Evolutionary conservation across 2,888 invertebrate species (phyloP).

Genomic region (Mythimna impura): DNA sequence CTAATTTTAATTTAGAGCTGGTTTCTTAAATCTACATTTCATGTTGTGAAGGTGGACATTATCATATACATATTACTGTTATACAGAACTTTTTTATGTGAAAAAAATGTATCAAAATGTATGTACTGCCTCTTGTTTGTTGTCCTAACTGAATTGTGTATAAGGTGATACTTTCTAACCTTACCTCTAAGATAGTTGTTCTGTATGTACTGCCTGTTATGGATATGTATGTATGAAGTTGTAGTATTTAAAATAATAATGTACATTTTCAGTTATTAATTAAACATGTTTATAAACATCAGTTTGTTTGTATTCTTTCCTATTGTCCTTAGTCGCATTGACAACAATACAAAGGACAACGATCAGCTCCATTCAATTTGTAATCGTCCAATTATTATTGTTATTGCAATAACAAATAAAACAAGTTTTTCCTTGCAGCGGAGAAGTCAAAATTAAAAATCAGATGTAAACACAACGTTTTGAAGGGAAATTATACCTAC

Average conservation of each 20-base stretch:
- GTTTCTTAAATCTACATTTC: slow-evolving; percentile 12
- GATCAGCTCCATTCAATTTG: not conserved
- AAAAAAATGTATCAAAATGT: slow-evolving; percentile 43
- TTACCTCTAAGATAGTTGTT: slow-evolving; percentile 56
- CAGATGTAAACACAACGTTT: not conserved
- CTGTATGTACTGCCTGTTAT: slow-evolving; percentile 78
- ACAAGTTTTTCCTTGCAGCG: not conserved
- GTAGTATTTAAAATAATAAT: slow-evolving; percentile 85
- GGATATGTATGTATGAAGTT: slow-evolving; percentile 80
- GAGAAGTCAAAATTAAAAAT: not conserved
- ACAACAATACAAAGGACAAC: not conserved
- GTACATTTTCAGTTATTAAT: slow-evolving; percentile 89
- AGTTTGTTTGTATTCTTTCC: slow-evolving; percentile 26
- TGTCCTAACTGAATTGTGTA: slow-evolving; percentile 25
- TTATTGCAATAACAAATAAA: not conserved
- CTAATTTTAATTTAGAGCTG: slow-evolving; percentile 33
- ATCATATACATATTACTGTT: slow-evolving; percentile 19
- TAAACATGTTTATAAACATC: slow-evolving; percentile 86
- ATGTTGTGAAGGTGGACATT: not conserved
- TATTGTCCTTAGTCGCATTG: not conserved
- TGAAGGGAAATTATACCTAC: too few relatives aligned
- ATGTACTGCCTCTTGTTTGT: slow-evolving; percentile 46
- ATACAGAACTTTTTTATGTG: slow-evolving; percentile 26
- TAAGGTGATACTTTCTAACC: slow-evolving; percentile 28
- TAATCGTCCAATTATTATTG: not conserved